phyloP scores from a whole-genome alignment of 1,140 invertebrate genomes.

The Agraylea sexmaculata region DNA sequence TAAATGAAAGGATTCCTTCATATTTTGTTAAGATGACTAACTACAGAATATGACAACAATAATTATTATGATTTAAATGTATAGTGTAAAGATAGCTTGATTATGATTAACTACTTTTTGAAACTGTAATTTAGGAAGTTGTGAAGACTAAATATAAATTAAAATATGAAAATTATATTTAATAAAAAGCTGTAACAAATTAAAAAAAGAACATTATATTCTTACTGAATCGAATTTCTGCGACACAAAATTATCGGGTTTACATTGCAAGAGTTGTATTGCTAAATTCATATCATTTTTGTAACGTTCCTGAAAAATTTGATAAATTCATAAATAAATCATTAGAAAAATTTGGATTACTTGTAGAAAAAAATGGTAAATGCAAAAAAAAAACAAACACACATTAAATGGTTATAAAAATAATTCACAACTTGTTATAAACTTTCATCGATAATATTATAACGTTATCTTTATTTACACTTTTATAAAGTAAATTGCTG shows the following conservation, averaged over 20 bases:
- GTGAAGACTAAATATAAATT: constrained; percentile 6
- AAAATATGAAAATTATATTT: constrained; percentile 6
- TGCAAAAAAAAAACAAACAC: not conserved
- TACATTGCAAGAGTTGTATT: constrained; percentile 88
- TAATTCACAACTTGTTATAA: no score
- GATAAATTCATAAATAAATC: constrained; percentile 1
- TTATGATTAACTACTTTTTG: not conserved
- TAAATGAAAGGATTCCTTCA: no score
- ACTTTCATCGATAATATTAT: no score
- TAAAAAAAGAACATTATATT: constrained; percentile 22
- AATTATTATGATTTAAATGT: no score
- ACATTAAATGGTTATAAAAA: no score
- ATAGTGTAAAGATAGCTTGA: not conserved
- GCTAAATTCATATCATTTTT: constrained; percentile 90
- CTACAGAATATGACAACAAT: no score
- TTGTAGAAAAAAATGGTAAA: not conserved
- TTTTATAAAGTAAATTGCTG: not conserved
- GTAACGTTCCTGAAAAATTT: constrained; percentile 70
- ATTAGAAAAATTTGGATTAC: not conserved
- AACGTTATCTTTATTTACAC: no score
- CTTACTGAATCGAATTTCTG: constrained; percentile 86
- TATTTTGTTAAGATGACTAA: no score
- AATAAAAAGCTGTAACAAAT: constrained; percentile 19
- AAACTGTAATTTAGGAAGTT: not conserved
- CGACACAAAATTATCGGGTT: constrained; percentile 87